Conservation (phyloP, 2,113 vertebrate genomes). For the Cariama cristata region DNA sequence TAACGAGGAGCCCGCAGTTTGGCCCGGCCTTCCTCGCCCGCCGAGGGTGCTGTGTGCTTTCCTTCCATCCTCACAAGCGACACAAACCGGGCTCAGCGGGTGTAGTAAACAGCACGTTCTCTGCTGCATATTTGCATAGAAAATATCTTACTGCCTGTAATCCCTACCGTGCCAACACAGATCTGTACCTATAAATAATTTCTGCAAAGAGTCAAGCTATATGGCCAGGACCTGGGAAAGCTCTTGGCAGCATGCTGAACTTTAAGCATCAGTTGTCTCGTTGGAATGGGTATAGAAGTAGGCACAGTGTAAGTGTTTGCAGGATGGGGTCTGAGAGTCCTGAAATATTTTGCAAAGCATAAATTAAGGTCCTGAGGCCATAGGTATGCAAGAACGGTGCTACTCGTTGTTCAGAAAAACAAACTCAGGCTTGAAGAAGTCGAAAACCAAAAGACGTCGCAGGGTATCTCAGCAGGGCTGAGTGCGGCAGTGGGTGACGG, state of each 20-base stretch:
- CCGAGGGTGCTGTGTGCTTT: neutral
- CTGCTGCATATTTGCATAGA: neutral
- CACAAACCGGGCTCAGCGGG: neutral
- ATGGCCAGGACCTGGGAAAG: neutral
- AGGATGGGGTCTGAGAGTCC: neutral
- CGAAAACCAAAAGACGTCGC: neutral
- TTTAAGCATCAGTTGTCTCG: neutral
- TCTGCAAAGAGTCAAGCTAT: neutral
- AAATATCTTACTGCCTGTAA: neutral
- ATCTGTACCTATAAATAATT: neutral
- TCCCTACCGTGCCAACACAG: neutral
- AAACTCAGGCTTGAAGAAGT: neutral
- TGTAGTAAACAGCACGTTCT: neutral
- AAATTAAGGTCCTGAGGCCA: neutral
- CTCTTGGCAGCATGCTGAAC: neutral
- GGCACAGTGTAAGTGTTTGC: neutral
- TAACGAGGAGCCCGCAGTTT: neutral
- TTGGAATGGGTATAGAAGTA: neutral
- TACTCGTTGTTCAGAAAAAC: neutral
- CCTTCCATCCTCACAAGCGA: neutral
- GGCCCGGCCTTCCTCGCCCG: neutral
- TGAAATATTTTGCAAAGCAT: neutral
- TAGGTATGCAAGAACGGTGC: neutral
- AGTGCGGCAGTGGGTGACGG: fast-evolving
- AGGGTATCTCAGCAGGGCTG: neutral